phyloP scores from a whole-genome alignment of 2,113 vertebrate genomes.

The Prietella phreatophila region DNA sequence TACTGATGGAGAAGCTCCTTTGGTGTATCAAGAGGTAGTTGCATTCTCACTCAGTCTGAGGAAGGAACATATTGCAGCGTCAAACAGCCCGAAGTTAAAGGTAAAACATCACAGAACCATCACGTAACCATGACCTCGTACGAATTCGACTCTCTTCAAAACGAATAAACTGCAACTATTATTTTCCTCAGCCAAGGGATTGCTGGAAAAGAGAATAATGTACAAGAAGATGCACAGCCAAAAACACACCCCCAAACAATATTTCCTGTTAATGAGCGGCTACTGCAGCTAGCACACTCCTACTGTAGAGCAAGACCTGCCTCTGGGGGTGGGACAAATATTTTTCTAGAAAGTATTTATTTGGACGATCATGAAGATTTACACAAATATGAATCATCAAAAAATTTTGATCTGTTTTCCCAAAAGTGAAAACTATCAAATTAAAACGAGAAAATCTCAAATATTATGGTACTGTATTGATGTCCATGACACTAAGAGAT shows the following conservation, averaged over 20 bases:
- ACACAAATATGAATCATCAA: background rate
- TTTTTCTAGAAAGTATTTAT: background rate
- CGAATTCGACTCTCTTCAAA: background rate
- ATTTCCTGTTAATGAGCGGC: background rate
- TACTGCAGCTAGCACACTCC: background rate
- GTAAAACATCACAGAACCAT: background rate
- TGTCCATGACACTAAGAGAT: background rate
- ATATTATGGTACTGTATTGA: no score
- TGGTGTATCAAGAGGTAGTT: background rate
- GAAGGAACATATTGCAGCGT: background rate
- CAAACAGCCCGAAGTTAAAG: background rate
- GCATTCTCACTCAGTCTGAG: background rate
- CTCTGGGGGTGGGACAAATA: background rate
- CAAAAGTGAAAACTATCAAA: no score
- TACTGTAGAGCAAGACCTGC: background rate
- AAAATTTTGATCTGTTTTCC: background rate
- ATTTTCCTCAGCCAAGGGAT: background rate
- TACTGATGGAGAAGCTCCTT: background rate
- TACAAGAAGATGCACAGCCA: background rate
- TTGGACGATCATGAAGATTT: background rate
- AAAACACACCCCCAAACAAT: background rate
- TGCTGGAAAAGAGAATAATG: background rate
- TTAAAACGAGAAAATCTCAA: no score
- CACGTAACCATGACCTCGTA: background rate
- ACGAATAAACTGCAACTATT: background rate